These are phyloP conservation scores for Megalops cyprinoides DNA, from an alignment of 2,797 vertebrate species.

Conservation along the genomic window DNA sequence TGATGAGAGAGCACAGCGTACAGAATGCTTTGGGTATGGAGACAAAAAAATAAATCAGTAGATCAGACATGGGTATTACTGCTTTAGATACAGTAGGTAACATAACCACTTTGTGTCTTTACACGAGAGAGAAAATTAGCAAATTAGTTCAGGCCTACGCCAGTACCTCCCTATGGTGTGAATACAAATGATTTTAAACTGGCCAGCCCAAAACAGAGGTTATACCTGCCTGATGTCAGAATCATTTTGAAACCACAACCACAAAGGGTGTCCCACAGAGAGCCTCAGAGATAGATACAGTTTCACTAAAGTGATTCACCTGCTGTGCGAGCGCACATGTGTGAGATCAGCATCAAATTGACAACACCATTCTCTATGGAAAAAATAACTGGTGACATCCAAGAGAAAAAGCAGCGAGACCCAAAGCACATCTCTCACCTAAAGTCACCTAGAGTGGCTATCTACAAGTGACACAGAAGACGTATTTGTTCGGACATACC, in stretches of 20 bases:
- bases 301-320: conserved; percentile 26
- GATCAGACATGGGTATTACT: background rate
- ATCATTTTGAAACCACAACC: conserved; percentile 23
- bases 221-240: conserved; percentile 45
- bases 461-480: background rate
- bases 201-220: conserved; percentile 54
- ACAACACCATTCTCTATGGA: too few relatives aligned
- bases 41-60: background rate
- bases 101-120: background rate
- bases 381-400: background rate
- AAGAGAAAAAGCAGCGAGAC: background rate
- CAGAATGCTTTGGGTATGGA: background rate
- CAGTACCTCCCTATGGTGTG: conserved; percentile 43
- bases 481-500: background rate
- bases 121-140: background rate
- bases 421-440: background rate
- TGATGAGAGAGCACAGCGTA: conserved; percentile 29
- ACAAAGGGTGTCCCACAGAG: conserved; percentile 5
- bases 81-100: background rate
- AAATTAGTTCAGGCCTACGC: background rate
- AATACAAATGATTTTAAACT: conserved; percentile 44
- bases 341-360: background rate
- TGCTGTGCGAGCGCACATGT: conserved; percentile 5
- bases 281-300: background rate
- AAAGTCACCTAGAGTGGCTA: background rate